These are phyloP conservation scores for Ditylenchus dipsaci DNA, from an alignment of 1,140 invertebrate species.

Conservation along the genomic window DNA sequence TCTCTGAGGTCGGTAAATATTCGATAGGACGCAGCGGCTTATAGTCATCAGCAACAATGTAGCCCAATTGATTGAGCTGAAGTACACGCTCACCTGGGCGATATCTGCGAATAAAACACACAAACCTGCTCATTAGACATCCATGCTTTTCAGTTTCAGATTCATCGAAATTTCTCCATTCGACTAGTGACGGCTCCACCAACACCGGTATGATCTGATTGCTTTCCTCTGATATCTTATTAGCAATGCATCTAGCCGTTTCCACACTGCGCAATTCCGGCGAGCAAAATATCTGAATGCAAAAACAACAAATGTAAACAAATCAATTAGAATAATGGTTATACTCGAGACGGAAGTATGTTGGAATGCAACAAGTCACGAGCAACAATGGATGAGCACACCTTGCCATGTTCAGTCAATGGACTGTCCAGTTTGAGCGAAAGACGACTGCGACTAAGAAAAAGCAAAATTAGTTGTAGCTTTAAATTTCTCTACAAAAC, in stretches of 20 bases:
- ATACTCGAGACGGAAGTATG: not conserved
- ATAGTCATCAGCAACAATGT: conserved; percentile 1
- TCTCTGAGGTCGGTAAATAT: conserved; percentile 7
- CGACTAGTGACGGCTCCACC: not conserved
- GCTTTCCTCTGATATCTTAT: not conserved
- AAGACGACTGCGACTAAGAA: conserved; percentile 4
- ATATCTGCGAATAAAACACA: not conserved
- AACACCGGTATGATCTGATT: not conserved
- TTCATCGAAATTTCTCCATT: conserved; percentile 11
- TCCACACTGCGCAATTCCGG: conserved; percentile 6
- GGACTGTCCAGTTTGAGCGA: not conserved
- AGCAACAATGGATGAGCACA: not conserved
- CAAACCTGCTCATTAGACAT: not conserved
- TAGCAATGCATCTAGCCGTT: not conserved
- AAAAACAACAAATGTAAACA: not conserved
- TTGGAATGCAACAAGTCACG: not conserved
- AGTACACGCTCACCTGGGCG: not conserved
- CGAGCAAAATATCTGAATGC: conserved; percentile 9
- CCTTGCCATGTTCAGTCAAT: conserved; percentile 1
- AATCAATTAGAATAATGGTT: not conserved
- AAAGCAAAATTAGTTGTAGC: too few species aligned
- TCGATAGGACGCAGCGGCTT: not conserved
- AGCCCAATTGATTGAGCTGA: not conserved
- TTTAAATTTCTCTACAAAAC: too few species aligned
- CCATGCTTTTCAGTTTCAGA: conserved; percentile 6